Base-by-base conservation (phyloP, 2,113 vertebrate genomes). In the Caranx ignobilis region DNA sequence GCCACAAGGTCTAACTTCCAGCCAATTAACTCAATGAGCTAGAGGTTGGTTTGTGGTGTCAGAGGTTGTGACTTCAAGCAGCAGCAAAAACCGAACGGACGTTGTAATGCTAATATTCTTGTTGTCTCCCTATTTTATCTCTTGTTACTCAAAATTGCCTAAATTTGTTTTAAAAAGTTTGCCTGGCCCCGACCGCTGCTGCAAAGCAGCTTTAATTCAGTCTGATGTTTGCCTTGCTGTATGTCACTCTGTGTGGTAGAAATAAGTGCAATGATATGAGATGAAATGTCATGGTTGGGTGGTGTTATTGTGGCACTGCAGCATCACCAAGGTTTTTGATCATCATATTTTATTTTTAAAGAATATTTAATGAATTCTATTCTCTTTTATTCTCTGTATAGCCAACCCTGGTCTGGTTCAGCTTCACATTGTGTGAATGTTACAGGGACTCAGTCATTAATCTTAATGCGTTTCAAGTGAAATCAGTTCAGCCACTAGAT, bases 401-500 rank as follows among this genome's bases (percentile, higher is more conserved):
- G 54, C 13, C 47, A 64, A 52, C 18, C 60, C 12, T 65, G 31
- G 60, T 67, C 35, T 12, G 31, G 64, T 43, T 35, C 35, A 68
- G 50, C 59, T 34, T 71, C 48, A 45, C 31, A 34, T 26, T 4
- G 31, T 56, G 64, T 83, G 35, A 0, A 50, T 54, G 64, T 81
- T 48, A 34, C 61, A 81, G 15, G 43, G 41, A 62, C 73, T 75
- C 37, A 35, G 61, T 84, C 81, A 79, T 90, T 81, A 88, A 91
- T 92, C 86, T 81, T 55, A 75, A 84, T 71, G 64, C 6, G 12
- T 84, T 85, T 87, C n/a, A 73, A 70, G 60, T 9, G n/a, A 67
- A 77, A 86, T 87, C 78, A 32, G 18, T 88, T 79, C 78, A 87
- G 87, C 87, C 91, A 90, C 90, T 90, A 87, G 90, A 89, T 88